Evolutionary conservation across 2,113 vertebrate genomes (phyloP).

Genomic region (Dasyurus viverrinus): DNA sequence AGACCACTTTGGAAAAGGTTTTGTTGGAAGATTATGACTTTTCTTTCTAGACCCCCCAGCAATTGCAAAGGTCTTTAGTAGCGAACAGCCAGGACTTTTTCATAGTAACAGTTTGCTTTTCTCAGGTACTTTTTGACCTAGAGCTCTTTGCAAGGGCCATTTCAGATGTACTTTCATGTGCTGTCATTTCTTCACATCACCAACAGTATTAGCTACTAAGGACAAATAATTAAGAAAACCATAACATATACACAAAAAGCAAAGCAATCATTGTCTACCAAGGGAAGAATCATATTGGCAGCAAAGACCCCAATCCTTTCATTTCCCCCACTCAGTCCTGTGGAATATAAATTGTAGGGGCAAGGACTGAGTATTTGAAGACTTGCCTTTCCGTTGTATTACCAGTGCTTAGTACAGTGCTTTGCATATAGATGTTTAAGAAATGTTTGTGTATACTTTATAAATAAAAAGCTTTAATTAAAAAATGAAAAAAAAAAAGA

Average conservation of each 20-base stretch:
- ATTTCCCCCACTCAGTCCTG: no score
- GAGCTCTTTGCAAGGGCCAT: slow-evolving; percentile 34
- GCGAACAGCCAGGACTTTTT: slow-evolving; percentile 62
- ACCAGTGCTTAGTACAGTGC: neutral
- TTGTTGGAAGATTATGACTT: slow-evolving; percentile 64
- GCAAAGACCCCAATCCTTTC: neutral
- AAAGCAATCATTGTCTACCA: neutral
- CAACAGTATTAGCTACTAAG: neutral
- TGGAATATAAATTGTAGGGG: neutral
- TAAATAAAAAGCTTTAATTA: no score
- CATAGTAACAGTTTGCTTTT: slow-evolving; percentile 69
- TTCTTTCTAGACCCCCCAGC: slow-evolving; percentile 65
- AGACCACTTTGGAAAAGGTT: slow-evolving; percentile 72
- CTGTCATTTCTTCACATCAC: slow-evolving; percentile 6
- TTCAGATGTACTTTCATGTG: slow-evolving; percentile 16
- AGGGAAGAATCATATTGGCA: neutral
- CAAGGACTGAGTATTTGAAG: neutral
- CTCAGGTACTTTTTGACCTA: slow-evolving; percentile 12
- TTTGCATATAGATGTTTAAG: neutral
- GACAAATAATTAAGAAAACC: neutral
- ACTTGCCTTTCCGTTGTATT: neutral
- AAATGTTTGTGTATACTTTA: no score
- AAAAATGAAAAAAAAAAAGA: no score
- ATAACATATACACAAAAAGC: neutral
- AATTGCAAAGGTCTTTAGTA: slow-evolving; percentile 73